phyloP scores from a whole-genome alignment of 2,797 vertebrate genomes.

The Amniataba percoides region DNA sequence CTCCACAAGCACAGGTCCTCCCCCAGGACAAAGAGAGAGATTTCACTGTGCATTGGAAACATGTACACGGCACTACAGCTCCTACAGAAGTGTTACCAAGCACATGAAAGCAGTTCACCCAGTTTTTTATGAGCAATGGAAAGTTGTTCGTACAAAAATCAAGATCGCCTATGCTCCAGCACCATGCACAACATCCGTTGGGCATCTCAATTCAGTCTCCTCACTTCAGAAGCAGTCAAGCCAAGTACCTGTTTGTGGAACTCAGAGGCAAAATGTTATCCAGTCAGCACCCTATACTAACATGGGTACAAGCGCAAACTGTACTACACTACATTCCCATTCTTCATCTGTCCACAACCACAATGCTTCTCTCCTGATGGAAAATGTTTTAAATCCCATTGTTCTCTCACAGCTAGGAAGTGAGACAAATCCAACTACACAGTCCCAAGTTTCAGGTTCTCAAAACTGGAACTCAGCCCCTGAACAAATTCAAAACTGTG shows the following conservation, averaged over 20 bases:
- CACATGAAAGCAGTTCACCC: slow-evolving; percentile 95
- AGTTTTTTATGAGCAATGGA: slow-evolving; percentile 94
- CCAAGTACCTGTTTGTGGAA: slow-evolving; percentile 59
- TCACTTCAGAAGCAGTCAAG: slow-evolving; percentile 76
- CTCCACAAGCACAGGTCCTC: slow-evolving; percentile 24
- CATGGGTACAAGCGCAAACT: slow-evolving; percentile 81
- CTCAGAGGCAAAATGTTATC: slow-evolving; percentile 85
- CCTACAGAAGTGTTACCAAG: slow-evolving; percentile 93
- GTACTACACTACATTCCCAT: slow-evolving; percentile 80
- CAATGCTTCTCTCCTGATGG: slow-evolving; percentile 89
- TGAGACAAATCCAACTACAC: slow-evolving; percentile 79
- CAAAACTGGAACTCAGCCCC: slow-evolving; percentile 82
- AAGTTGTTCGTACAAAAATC: slow-evolving; percentile 88
- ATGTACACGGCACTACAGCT: slow-evolving; percentile 93
- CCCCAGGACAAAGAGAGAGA: slow-evolving; percentile 80
- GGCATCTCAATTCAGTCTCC: slow-evolving; percentile 77
- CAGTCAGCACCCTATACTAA: slow-evolving; percentile 81
- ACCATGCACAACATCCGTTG: slow-evolving; percentile 71
- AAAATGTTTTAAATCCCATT: slow-evolving; percentile 91
- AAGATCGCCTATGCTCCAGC: slow-evolving; percentile 78
- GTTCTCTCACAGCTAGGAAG: slow-evolving; percentile 92
- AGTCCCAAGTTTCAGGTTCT: slow-evolving; percentile 81
- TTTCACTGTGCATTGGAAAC: slow-evolving; percentile 92
- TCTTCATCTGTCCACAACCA: slow-evolving; percentile 85
- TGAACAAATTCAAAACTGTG: slow-evolving; percentile 59